These are phyloP conservation scores for Malacosoma neustria DNA, from an alignment of 2,888 invertebrate species.

Conservation along the genomic window DNA sequence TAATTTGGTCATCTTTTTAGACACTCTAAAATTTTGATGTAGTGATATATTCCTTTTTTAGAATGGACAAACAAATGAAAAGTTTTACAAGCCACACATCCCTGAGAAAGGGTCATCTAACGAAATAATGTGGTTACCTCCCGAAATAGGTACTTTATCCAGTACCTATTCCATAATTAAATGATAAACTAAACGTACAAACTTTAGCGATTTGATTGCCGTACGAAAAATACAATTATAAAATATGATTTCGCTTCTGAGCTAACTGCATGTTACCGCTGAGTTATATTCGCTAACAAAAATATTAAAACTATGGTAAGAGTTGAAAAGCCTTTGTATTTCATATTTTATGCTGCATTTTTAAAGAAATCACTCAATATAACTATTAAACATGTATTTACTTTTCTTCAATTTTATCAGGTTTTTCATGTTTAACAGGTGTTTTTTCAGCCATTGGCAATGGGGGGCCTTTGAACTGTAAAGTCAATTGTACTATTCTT, in stretches of 20 bases:
- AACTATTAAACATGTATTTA: too few relatives aligned
- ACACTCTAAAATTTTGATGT: too few relatives aligned
- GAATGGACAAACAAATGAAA: constrained; percentile 15
- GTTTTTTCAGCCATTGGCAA: constrained; percentile 19
- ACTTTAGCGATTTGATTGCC: constrained; percentile 1
- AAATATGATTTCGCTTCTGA: neutral
- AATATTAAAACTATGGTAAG: too few relatives aligned
- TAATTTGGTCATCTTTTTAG: too few relatives aligned
- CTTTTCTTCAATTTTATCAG: neutral
- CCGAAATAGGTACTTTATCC: too few relatives aligned
- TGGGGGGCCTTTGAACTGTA: constrained; percentile 62
- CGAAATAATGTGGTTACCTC: neutral
- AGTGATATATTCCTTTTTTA: constrained; percentile 19
- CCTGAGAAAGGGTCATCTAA: constrained; percentile 10
- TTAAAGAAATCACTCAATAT: too few relatives aligned
- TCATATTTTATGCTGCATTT: too few relatives aligned
- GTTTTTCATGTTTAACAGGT: constrained; percentile 5
- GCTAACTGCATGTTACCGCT: neutral
- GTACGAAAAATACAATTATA: neutral
- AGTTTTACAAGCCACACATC: constrained; percentile 13
- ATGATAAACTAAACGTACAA: constrained; percentile 1
- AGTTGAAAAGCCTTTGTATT: too few relatives aligned
- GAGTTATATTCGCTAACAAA: too few relatives aligned
- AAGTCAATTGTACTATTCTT: constrained; percentile 77
- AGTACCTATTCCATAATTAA: neutral